phyloP scores from a whole-genome alignment of 1,140 invertebrate genomes.

The Pogonognathellus flavescens region DNA sequence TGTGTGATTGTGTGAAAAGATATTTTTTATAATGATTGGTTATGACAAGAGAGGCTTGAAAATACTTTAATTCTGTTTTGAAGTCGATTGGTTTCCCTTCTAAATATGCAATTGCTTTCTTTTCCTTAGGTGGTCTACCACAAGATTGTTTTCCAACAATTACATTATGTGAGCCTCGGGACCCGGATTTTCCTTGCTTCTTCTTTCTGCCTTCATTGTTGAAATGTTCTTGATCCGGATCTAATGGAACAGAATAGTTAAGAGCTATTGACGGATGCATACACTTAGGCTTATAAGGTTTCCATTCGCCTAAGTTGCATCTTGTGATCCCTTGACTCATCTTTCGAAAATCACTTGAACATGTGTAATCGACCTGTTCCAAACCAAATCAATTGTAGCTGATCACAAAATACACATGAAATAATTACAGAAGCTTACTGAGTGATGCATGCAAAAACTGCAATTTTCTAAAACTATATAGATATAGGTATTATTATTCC shows the following conservation, averaged over 20 bases:
- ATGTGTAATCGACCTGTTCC: slow-evolving; percentile 69
- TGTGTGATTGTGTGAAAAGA: background rate
- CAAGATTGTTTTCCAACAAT: slow-evolving; percentile 58
- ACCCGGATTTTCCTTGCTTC: slow-evolving; percentile 34
- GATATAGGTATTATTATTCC: too few species aligned
- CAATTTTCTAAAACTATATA: too few species aligned
- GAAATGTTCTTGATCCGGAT: slow-evolving; percentile 58
- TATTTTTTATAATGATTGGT: background rate
- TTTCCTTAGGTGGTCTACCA: slow-evolving; percentile 60
- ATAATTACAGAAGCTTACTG: too few species aligned
- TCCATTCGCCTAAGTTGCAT: slow-evolving; percentile 79
- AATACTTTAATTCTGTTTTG: slow-evolving; percentile 59
- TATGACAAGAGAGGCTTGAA: background rate
- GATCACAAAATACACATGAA: too few species aligned
- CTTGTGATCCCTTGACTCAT: slow-evolving; percentile 72
- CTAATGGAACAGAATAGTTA: slow-evolving; percentile 52
- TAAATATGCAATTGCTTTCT: slow-evolving; percentile 58
- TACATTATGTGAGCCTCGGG: background rate
- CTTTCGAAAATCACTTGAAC: slow-evolving; percentile 73
- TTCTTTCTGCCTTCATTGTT: slow-evolving; percentile 22
- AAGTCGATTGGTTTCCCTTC: slow-evolving; percentile 65
- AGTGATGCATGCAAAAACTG: too few species aligned
- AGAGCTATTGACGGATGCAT: slow-evolving; percentile 64
- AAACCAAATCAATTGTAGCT: slow-evolving; percentile 38
- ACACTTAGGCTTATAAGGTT: slow-evolving; percentile 75